These are phyloP conservation scores for Murina feae DNA, from an alignment of 2,113 vertebrate species.

Conservation along the genomic window DNA sequence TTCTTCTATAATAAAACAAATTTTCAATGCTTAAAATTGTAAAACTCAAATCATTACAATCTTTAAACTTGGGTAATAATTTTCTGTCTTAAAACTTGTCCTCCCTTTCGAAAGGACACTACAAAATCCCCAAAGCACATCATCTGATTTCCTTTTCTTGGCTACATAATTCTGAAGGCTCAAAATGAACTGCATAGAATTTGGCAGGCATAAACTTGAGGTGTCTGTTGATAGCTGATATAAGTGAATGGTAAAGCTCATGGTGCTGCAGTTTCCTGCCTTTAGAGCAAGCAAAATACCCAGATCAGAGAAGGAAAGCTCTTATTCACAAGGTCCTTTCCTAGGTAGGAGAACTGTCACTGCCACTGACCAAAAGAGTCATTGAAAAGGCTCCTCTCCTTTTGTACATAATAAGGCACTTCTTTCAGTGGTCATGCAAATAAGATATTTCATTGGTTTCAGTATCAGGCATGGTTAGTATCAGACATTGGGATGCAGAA, in stretches of 20 bases:
- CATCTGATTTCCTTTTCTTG: background rate
- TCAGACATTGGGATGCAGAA: background rate
- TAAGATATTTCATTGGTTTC: background rate
- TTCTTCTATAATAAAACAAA: constrained; percentile 59
- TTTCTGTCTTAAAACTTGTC: background rate
- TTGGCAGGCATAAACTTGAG: background rate
- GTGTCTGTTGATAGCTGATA: background rate
- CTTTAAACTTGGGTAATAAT: background rate
- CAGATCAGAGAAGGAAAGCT: background rate
- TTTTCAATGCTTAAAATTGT: background rate
- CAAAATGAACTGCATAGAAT: background rate
- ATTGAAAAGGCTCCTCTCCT: background rate
- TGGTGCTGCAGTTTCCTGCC: background rate
- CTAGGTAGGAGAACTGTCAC: background rate
- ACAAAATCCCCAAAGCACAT: background rate
- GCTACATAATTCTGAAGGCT: background rate
- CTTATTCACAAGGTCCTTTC: background rate
- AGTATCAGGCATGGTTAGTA: background rate
- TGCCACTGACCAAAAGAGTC: background rate
- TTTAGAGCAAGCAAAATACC: background rate
- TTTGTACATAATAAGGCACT: background rate
- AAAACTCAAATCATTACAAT: constrained; percentile 5
- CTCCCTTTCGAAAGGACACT: constrained; percentile 5
- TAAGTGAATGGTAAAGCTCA: background rate
- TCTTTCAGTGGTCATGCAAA: background rate